Conservation (phyloP, 1,140 invertebrate species). For the Caenorhabditis briggsae region DNA sequence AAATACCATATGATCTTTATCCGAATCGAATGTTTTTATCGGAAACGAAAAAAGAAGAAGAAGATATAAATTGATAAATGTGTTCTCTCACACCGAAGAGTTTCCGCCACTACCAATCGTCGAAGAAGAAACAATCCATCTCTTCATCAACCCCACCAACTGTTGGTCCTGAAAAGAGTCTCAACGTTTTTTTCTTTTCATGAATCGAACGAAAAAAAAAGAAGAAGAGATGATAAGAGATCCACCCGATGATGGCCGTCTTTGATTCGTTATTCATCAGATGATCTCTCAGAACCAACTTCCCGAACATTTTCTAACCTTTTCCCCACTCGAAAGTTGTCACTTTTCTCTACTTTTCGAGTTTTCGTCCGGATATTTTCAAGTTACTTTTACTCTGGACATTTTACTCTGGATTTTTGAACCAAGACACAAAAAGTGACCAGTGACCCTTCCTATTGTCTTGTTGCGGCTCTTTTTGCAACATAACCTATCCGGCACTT, state of each 20-base stretch:
- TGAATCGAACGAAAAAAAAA: constrained; percentile 35
- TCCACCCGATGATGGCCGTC: constrained; percentile 36
- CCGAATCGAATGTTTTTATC: neutral
- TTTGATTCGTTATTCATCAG: constrained; percentile 52
- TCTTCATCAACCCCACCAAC: constrained; percentile 31
- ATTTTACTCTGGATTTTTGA: too few relatives aligned
- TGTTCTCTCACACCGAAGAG: neutral
- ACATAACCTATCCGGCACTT: neutral
- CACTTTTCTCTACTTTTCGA: neutral
- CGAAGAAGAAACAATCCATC: constrained; percentile 47
- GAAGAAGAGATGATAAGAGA: constrained; percentile 23
- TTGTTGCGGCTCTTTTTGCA: neutral
- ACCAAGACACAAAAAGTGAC: constrained; percentile 3
- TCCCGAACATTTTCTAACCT: constrained; percentile 38
- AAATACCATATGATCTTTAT: neutral
- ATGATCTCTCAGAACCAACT: neutral
- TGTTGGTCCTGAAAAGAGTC: neutral
- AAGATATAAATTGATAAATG: constrained; percentile 38
- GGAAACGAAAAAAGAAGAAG: neutral
- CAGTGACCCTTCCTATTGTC: neutral
- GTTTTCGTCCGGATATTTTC: neutral
- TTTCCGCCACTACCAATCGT: constrained; percentile 19
- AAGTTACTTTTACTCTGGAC: neutral
- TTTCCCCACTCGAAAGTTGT: neutral
- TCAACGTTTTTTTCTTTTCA: neutral